Evolutionary conservation across 2,113 vertebrate genomes (phyloP), one percentile per base, ranked within the genome.

Genomic region (Siniperca knerii): DNA sequence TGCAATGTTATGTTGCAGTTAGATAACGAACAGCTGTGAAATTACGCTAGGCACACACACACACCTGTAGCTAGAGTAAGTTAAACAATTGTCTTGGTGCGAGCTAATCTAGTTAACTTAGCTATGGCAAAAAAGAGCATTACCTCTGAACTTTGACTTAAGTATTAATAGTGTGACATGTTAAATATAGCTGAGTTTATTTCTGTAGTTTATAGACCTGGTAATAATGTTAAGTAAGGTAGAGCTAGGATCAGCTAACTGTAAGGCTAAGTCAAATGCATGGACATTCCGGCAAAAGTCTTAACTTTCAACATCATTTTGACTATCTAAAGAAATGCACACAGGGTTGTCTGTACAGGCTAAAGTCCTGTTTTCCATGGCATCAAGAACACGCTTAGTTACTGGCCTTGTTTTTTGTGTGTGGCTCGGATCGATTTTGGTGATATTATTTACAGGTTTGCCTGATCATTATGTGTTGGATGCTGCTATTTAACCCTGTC

Each of bases 1-100:
- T 75, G 1, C 23, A 66, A 4, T 42, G 13, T 42, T 68, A 16
- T 55, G 44, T 54, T 42, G 8, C 58, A 54, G 23, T 83, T 81
- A 13, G 75, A 73, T 55, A 81, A 79, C 20, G 37, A 18, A 20
- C 21, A 80, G 77, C 79, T 71, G 12, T 83, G 76, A 90, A 64
- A 83, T 62, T 85, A 87, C 75, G 48, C 72, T 64, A 21, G 65
- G 20, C 55, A 52, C 35, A 37, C 35, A 4, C 5, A 37, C 35
- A 4, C 5, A 94, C 93, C 82, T 92, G 92, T 91, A 87, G 90
- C 90, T 64, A 69, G 52, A 91, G 85, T 91, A 87, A 37, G 35
- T 37, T 37, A 37, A 93, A 92, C 84, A 90, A 2, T 82, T 72
- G 67, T n/a, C 52, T 9, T 23, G 35, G 78, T 81, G 57, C 55